phyloP scores from a whole-genome alignment of 2,797 vertebrate species.

The Siniperca obscura region DNA sequence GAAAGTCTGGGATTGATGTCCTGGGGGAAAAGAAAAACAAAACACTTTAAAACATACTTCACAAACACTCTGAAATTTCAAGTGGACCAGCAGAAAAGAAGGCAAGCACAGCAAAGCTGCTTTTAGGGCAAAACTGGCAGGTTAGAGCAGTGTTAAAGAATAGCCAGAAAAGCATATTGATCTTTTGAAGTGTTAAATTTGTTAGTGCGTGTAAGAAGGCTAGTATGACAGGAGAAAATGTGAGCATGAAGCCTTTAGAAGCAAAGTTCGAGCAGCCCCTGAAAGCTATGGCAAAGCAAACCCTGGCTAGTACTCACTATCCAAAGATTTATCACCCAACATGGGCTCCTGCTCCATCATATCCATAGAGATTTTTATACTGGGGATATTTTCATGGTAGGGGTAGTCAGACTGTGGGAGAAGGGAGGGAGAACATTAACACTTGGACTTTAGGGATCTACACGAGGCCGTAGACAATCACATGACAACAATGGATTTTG shows the following conservation, averaged over 20 bases:
- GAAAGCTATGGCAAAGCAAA: conserved; percentile 32
- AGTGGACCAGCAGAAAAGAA: background rate
- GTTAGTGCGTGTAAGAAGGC: background rate
- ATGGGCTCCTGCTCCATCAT: conserved; percentile 97
- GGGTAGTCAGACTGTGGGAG: conserved; percentile 96
- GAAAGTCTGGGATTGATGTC: conserved; percentile 91
- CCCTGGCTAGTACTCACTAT: conserved; percentile 93
- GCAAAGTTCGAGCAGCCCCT: conserved; percentile 18
- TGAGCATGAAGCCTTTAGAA: conserved; percentile 24
- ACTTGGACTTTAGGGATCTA: conserved; percentile 44
- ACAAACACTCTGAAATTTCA: background rate
- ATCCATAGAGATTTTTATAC: conserved; percentile 99
- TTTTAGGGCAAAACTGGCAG: background rate
- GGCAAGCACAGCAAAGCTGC: conserved; percentile 31
- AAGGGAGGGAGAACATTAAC: conserved; percentile 78
- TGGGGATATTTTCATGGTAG: conserved; percentile 95
- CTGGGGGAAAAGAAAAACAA: conserved; percentile 70
- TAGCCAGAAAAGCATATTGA: background rate
- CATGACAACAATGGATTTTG: conserved; percentile 9
- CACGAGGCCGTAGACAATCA: conserved; percentile 34
- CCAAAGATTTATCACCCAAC: conserved; percentile 93
- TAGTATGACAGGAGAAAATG: background rate
- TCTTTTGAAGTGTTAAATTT: background rate
- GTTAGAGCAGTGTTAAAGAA: background rate
- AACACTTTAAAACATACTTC: background rate